Percentiles rank a stretch among this genome's conserved stretches.
These are phyloP conservation scores for Keiferia lycopersicella DNA, from an alignment of 2,888 invertebrate genomes.

Conservation along the genomic window DNA sequence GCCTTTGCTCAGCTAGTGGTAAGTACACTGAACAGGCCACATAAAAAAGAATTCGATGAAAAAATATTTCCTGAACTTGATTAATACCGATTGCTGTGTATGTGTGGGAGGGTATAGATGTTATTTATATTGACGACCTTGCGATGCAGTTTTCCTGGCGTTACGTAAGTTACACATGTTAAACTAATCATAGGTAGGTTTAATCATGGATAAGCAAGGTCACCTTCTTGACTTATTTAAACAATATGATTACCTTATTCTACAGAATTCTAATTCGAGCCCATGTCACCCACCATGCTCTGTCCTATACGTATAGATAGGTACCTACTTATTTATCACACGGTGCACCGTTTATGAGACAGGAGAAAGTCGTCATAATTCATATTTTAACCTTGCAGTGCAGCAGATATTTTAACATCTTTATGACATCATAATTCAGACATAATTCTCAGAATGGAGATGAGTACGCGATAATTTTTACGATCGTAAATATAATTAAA, in stretches of 20 bases:
- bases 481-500: not conserved
- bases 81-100: not conserved
- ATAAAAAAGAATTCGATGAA: too few species aligned
- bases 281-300: too few species aligned
- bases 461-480: not conserved
- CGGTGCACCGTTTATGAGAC: not conserved
- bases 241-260: too few species aligned
- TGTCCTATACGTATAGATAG: too few species aligned
- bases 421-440: not conserved
- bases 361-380: not conserved
- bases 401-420: not conserved
- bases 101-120: not conserved
- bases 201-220: too few species aligned
- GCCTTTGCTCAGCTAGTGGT: too few species aligned
- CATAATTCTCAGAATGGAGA: not conserved
- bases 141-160: not conserved
- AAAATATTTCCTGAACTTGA: not conserved
- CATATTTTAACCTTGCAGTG: not conserved
- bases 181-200: too few species aligned
- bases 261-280: too few species aligned
- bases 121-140: not conserved
- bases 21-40: too few species aligned
- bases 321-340: too few species aligned
- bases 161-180: too few species aligned
- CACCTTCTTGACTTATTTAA: too few species aligned